A percentile compares a stretch with the other conserved stretches of the same genome.
Evolutionary conservation across 2,113 vertebrate genomes (phyloP).

Genomic region (Gopherus evgoodei): DNA sequence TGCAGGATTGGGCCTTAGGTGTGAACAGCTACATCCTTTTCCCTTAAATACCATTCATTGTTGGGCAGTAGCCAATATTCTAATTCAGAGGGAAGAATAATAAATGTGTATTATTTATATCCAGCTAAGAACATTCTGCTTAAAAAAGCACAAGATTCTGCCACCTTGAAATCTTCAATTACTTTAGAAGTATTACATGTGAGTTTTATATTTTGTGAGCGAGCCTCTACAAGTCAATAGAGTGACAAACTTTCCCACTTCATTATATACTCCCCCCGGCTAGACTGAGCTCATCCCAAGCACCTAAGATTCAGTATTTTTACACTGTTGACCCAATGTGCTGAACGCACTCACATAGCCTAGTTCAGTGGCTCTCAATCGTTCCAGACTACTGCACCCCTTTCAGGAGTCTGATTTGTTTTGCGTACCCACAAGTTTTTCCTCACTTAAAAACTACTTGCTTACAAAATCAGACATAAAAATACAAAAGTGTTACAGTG

Average conservation of each 20-base stretch:
- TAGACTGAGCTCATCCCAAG: not conserved
- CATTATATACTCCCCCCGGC: rapidly evolving
- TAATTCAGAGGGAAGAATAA: rapidly evolving
- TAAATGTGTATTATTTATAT: rapidly evolving
- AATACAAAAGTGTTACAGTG: too few species aligned
- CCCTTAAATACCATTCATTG: not conserved
- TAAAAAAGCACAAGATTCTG: not conserved
- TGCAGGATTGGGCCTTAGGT: not conserved
- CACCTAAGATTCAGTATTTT: not conserved
- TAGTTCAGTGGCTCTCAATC: not conserved
- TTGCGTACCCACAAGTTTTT: too few species aligned
- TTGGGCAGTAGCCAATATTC: not conserved
- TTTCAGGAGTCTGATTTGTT: too few species aligned
- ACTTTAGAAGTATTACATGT: not conserved
- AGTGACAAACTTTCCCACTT: too few species aligned
- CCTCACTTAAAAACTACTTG: too few species aligned
- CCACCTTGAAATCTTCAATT: not conserved
- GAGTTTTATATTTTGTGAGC: not conserved
- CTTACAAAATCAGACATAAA: too few species aligned
- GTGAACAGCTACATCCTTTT: not conserved
- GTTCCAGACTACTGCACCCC: too few species aligned
- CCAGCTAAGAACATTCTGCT: not conserved
- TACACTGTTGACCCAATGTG: not conserved
- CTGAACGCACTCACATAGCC: not conserved
- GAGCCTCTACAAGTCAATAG: not conserved